phyloP scores from a whole-genome alignment of 1,140 invertebrate genomes.

The Littorina saxatilis region DNA sequence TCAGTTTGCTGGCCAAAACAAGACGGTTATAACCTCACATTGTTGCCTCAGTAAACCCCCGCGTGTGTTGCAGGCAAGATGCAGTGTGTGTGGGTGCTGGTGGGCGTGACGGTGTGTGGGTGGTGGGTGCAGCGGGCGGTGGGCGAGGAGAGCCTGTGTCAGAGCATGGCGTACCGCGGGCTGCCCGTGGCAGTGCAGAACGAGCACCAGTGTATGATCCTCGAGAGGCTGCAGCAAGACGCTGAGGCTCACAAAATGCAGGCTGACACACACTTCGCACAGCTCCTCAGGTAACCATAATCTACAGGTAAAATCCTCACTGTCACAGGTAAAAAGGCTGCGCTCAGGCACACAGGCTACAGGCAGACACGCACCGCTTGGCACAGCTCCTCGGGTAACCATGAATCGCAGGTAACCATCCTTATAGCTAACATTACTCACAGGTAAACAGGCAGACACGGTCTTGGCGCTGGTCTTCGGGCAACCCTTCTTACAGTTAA shows the following conservation, averaged over 20 bases:
- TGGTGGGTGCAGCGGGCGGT: background rate
- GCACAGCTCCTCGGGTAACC: too few species aligned
- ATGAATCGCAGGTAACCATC: too few species aligned
- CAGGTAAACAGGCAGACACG: too few species aligned
- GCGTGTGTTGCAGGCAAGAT: background rate
- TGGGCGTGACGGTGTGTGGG: background rate
- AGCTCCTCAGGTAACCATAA: conserved; percentile 54
- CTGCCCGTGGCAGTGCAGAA: conserved; percentile 58
- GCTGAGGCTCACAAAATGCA: conserved; percentile 40
- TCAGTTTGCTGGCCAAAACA: too few species aligned
- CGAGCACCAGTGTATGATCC: conserved; percentile 63
- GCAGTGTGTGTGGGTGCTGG: background rate
- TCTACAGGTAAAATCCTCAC: too few species aligned
- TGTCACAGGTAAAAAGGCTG: too few species aligned
- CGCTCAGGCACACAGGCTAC: too few species aligned
- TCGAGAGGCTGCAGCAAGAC: conserved; percentile 59
- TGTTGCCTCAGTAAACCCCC: too few species aligned
- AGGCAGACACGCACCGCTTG: background rate
- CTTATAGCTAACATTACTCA: too few species aligned
- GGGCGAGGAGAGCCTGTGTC: conserved; percentile 47
- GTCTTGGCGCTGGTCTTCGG: too few species aligned
- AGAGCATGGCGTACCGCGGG: conserved; percentile 49
- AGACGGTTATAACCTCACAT: too few species aligned
- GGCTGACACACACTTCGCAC: conserved; percentile 45
- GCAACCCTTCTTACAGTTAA: too few species aligned